phyloP scores from a whole-genome alignment of 2,797 vertebrate genomes.

The Centropyge bicolor region DNA sequence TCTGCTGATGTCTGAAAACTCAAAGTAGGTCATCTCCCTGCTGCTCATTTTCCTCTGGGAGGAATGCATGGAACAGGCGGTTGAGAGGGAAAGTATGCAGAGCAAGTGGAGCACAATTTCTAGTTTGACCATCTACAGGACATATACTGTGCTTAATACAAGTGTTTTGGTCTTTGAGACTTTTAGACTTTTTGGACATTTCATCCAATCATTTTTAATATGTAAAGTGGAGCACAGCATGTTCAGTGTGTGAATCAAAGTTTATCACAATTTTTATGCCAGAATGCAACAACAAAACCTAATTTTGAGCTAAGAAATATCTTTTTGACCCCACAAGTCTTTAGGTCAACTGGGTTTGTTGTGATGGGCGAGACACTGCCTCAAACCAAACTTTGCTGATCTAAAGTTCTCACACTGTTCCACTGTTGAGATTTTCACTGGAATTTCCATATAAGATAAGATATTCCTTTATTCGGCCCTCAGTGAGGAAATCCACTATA shows the following conservation, averaged over 20 bases:
- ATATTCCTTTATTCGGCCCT: too few species aligned
- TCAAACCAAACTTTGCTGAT: neutral
- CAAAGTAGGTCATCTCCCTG: conserved; percentile 5
- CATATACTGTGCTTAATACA: neutral
- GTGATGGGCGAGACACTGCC: neutral
- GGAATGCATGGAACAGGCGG: neutral
- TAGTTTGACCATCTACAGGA: neutral
- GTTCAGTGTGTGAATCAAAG: neutral
- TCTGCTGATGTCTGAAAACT: conserved; percentile 9
- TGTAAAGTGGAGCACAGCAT: neutral
- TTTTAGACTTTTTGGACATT: neutral
- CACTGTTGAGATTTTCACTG: neutral
- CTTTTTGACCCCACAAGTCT: neutral
- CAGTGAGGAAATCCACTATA: too few species aligned
- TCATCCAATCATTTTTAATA: neutral
- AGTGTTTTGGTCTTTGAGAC: neutral
- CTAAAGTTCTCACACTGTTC: neutral
- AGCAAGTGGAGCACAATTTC: neutral
- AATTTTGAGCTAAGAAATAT: neutral
- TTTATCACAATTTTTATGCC: neutral
- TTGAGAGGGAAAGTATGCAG: neutral
- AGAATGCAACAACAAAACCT: neutral
- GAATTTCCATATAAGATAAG: too few species aligned
- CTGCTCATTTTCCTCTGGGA: neutral
- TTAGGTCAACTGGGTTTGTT: neutral